Evolutionary conservation across 2,797 vertebrate species (phyloP).

Genomic region (Onychomys leucogaster): DNA sequence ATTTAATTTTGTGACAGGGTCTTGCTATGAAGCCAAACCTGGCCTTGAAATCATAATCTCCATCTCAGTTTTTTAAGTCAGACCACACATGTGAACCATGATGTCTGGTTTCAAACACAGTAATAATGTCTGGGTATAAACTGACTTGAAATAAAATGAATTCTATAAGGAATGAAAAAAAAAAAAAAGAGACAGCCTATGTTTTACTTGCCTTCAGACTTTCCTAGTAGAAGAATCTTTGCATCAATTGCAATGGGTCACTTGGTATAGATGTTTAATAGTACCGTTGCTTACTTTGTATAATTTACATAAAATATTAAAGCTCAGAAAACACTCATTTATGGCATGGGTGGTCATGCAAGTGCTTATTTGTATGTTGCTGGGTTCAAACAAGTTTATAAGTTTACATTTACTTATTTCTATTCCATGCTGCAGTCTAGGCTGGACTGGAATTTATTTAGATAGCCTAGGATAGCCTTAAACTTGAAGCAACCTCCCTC

Average conservation of each 20-base stretch:
- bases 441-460: not conserved
- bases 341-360: not conserved
- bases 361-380: not conserved
- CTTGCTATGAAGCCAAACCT: not conserved
- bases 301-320: slow-evolving; percentile 51
- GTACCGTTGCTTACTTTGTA: not conserved
- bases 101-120: not conserved
- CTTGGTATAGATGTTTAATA: not conserved
- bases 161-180: slow-evolving; percentile 19
- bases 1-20: not conserved
- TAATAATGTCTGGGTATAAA: not conserved
- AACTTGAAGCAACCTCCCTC: not conserved
- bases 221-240: not conserved
- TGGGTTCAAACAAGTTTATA: not conserved
- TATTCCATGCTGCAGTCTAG: not conserved
- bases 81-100: not conserved
- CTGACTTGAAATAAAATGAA: slow-evolving; percentile 60
- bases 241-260: not conserved
- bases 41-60: not conserved
- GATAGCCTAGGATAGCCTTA: not conserved
- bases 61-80: not conserved
- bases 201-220: not conserved
- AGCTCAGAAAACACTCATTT: not conserved
- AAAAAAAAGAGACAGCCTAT: not conserved
- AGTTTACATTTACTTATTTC: not conserved